Base-by-base conservation (phyloP, 2,888 invertebrate genomes). In the Microctonus brassicae region DNA sequence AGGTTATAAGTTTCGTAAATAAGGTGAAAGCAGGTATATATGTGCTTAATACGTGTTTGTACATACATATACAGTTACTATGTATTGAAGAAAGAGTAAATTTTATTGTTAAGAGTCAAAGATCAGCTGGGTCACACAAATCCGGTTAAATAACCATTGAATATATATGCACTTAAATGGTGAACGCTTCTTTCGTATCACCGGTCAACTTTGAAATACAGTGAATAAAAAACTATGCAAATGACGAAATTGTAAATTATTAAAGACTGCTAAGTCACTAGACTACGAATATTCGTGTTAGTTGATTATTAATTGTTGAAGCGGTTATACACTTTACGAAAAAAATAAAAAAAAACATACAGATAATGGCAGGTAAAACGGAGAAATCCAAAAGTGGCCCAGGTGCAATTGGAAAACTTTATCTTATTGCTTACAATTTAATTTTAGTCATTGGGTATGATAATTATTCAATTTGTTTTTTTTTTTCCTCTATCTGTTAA, bases 401-500 rank as follows among this genome's bases (percentile, higher is more conserved):
- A 64, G 89, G 91, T 36, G 79, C 86, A 67, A 72, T 90, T 77
- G 89, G 89, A 24, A 92, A 92, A 87, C 80, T 89, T 0, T 95
- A 95, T 86, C 89, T 95, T 64, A 87, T 93, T 76, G 86, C 89
- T 0, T 95, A 95, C 83, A 95, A 95, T 88, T 88, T 90, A 22
- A 83, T 91, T n/a, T 93, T 95, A 88, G 92, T 93, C 71, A 79
- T 91, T 62, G 95, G 94, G 94, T 94, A 89, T 91, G 90, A 88
- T 34, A 66, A 34, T 36, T 70, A 3, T 2, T n/a, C 63, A n/a
- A 13, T 39, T 70, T 47, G 5, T 33, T 52, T 20, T 34, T 73
- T 73, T 36, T 34, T 13, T 22, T 47, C n/a, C n/a, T n/a, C n/a
- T n/a, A n/a, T n/a, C n/a, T n/a, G 2, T 42, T 6, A 36, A 26